These are phyloP conservation scores for Petrocephalus zakoni DNA, from an alignment of 2,113 vertebrate genomes.

Conservation along the genomic window DNA sequence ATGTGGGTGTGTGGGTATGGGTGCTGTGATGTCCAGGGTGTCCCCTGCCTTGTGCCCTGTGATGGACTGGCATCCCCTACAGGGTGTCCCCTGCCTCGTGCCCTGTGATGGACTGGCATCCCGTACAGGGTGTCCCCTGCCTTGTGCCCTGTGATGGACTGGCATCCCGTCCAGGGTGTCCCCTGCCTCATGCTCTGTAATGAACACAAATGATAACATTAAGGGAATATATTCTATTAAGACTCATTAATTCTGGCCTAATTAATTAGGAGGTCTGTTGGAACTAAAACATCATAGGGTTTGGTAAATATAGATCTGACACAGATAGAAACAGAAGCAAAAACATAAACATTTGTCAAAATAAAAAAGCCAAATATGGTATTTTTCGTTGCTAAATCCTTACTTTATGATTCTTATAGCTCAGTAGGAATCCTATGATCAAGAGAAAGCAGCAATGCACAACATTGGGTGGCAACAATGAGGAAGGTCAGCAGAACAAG, in stretches of 20 bases:
- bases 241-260: not conserved
- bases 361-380: not conserved
- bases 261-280: not conserved
- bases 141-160: not conserved
- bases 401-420: not conserved
- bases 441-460: not conserved
- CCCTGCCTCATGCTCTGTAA: not conserved
- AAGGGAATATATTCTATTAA: not conserved
- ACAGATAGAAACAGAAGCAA: not conserved
- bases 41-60: not conserved
- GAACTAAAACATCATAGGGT: not conserved
- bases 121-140: no score
- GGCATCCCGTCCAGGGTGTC: no score
- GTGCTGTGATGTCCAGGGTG: not conserved
- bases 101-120: no score
- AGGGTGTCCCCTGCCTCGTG: no score
- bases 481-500: not conserved
- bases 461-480: not conserved
- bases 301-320: not conserved
- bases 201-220: not conserved
- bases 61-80: no score
- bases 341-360: not conserved
- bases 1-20: not conserved
- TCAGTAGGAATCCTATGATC: not conserved
- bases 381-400: not conserved